phyloP scores from a whole-genome alignment of 2,888 invertebrate species.

The Sesia apiformis region DNA sequence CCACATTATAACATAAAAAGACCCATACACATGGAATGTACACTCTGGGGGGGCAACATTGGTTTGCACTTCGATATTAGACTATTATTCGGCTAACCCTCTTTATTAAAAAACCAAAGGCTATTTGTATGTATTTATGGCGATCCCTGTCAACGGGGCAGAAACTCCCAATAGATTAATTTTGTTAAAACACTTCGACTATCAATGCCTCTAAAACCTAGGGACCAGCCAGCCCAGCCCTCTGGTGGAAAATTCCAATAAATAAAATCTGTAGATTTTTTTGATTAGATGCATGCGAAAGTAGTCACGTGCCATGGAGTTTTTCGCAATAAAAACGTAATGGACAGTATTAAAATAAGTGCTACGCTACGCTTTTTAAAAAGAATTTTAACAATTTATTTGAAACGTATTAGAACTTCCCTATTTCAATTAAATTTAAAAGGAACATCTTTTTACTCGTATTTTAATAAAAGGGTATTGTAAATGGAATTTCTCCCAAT shows the following conservation, averaged over 20 bases:
- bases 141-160: constrained; percentile 47
- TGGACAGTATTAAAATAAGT: background rate
- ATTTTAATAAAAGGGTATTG: too few species aligned
- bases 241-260: constrained; percentile 1
- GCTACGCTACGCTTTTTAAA: background rate
- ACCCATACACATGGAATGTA: constrained; percentile 30
- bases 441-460: too few species aligned
- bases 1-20: constrained; percentile 47
- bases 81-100: constrained; percentile 69
- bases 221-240: background rate
- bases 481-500: too few species aligned
- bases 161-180: constrained; percentile 59
- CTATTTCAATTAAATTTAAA: too few species aligned
- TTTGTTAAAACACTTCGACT: constrained; percentile 56
- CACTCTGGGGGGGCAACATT: constrained; percentile 57
- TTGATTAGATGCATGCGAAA: background rate
- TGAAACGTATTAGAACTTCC: too few species aligned
- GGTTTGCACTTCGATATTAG: constrained; percentile 72
- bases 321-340: background rate
- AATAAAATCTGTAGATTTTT: constrained; percentile 1
- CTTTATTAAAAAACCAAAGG: constrained; percentile 68
- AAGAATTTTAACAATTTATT: too few species aligned
- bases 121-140: constrained; percentile 69
- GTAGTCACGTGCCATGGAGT: background rate
- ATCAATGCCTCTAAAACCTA: constrained; percentile 15